Evolutionary conservation across 1,140 invertebrate species (phyloP), one percentile per base, ranked within the genome.

Genomic region (Bombus waltoni): DNA sequence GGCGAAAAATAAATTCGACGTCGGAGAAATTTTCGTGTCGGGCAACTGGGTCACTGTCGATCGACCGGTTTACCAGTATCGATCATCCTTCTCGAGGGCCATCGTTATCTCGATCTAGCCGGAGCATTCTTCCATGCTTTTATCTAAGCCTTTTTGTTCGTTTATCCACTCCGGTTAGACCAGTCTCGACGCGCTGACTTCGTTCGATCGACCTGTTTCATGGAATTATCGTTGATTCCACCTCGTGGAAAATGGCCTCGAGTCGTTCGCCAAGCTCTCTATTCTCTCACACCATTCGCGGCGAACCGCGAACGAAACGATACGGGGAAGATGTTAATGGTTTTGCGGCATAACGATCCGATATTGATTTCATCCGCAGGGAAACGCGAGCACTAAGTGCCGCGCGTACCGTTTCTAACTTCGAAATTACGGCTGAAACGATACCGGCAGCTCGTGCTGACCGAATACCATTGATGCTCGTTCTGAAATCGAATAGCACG

Each of bases 71-170:
- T 10, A 15, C 42, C 71, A 22, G 40, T 82, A 86, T 86, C 85
- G 85, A 88, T 88, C 84, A 84, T 70, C 77, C 82, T 68, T 76
- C 66, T 70, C 79, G 44, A 28, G 71, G 28, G 66, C 35, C 57
- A 53, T 79, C 73, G 75, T 77, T 72, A 73, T 83, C 80, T 73
- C 81, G 62, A 70, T 79, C 38, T 11, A 47, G 22, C 42, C 42
- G 38, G 32, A 42, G 57, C 32, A 65, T 44, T 65, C 62, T 8
- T 38, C 13, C 44, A 13, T 32, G 76, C 70, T 44, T 59, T 62
- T 71, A 85, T 79, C 77, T 32, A 62, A 72, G 25, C 25, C 83
- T 47, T 59, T 71, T 73, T 53, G 9, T 80, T 53, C 53, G n/a
- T 53, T 83, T 76, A 76, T 53, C 42, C 38, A 13, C 47, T 22